Percentiles rank a stretch among this genome's conserved stretches.
Conservation (phyloP, 2,113 vertebrate species). For the Etheostoma spectabile region DNA sequence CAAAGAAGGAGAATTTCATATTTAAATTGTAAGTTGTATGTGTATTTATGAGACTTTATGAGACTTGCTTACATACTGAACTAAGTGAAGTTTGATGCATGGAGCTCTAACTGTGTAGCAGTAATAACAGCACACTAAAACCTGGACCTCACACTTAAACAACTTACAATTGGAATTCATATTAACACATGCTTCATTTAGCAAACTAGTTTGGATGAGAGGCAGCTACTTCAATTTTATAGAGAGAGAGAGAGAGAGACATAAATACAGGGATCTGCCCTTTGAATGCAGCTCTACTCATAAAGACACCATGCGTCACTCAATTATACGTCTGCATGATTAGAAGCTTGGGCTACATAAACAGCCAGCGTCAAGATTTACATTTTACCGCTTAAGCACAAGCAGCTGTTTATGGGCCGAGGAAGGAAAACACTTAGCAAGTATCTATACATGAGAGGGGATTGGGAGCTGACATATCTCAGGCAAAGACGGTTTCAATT, state of each 20-base stretch:
- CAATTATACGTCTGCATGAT: slow-evolving; percentile 87
- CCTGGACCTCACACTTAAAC: slow-evolving; percentile 60
- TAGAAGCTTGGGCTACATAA: slow-evolving; percentile 87
- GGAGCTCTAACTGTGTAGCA: slow-evolving; percentile 3
- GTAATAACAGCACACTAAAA: slow-evolving; percentile 45
- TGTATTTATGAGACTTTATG: slow-evolving; percentile 11
- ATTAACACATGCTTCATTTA: slow-evolving; percentile 70
- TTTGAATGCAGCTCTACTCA: slow-evolving; percentile 85
- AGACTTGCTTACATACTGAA: slow-evolving; percentile 10
- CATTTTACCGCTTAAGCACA: slow-evolving; percentile 86
- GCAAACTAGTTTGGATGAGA: slow-evolving; percentile 67
- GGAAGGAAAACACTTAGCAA: slow-evolving; percentile 70
- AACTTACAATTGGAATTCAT: slow-evolving; percentile 58
- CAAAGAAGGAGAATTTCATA: neutral
- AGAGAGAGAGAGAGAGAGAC: slow-evolving; percentile 69
- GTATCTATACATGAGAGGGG: slow-evolving; percentile 60
- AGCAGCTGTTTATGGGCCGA: slow-evolving; percentile 84
- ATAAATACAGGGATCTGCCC: slow-evolving; percentile 85
- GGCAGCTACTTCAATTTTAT: slow-evolving; percentile 73
- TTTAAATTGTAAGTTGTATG: neutral
- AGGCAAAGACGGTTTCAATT: slow-evolving; percentile 50
- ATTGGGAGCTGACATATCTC: slow-evolving; percentile 26
- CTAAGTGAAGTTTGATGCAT: slow-evolving; percentile 2
- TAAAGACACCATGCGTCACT: slow-evolving; percentile 86
- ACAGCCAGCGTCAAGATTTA: slow-evolving; percentile 86